Evolutionary conservation across 2,113 vertebrate genomes (phyloP), one percentile per base, ranked within the genome.

Genomic region (Burhinus oedicnemus): DNA sequence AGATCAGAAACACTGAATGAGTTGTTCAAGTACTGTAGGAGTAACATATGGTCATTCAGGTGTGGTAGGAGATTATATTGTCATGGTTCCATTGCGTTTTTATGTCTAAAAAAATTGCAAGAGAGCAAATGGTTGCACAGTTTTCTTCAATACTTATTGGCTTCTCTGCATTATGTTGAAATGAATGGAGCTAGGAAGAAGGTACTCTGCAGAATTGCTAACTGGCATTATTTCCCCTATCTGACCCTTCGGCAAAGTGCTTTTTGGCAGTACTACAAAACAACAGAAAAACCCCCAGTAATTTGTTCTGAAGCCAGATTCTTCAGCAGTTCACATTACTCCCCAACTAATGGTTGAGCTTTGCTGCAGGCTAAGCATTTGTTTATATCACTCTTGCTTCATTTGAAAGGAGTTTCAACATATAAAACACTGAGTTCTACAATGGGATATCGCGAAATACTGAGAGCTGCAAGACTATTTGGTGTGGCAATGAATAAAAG

Each of bases 321-420:
- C 68, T 83, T 80, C 88, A 83, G 32, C 58, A 77, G 52, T 70
- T 89, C 65, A 42, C 45, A 40, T 27, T 88, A 58, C 26, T 89
- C 42, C 36, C 44, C 49, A 65, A 90, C 61, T 69, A 87, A 52
- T 6, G 69, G 19, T 10, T 71, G 45, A 94, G 71, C 38, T 94
- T 92, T 90, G 51, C 94, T 83, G 69, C 62, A 87, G 70, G 86
- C 51, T 68, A 89, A 87, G 30, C 61, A 68, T 96, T 94, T 93
- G 62, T 91, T 93, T 89, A 27, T 72, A 38, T 58, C 61, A 70
- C 20, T 87, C 40, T 55, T 75, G 25, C 40, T 94, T 86, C 21
- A 57, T 91, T 91, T 90, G 71, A 87, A 87, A 90, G 23, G 15
- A 90, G 30, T 66, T 52, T 88, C 80, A 85, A 20, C 7, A 21